These are phyloP conservation scores for Athripsodes cinereus DNA, from an alignment of 2,888 invertebrate species.

Conservation along the genomic window DNA sequence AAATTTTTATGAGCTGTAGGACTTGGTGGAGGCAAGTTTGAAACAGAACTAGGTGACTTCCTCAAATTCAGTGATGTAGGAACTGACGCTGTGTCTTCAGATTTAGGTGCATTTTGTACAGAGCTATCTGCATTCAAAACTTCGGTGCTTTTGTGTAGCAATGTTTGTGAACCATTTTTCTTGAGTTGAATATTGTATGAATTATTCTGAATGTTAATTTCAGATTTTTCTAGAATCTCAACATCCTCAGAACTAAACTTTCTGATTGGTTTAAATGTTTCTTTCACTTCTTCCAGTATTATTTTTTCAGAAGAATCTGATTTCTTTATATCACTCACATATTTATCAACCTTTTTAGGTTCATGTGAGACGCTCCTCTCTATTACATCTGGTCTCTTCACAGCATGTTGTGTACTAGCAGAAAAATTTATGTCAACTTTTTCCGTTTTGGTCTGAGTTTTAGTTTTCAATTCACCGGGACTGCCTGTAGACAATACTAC, in stretches of 20 bases:
- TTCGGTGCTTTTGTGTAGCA: conserved; percentile 25
- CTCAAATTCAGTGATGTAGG: conserved; percentile 20
- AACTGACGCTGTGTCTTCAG: conserved; percentile 13
- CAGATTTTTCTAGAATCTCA: conserved; percentile 39
- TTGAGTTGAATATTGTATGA: conserved; percentile 21
- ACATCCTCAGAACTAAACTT: conserved; percentile 43
- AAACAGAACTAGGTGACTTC: conserved; percentile 13
- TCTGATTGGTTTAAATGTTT: conserved; percentile 30
- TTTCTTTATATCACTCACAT: conserved; percentile 17
- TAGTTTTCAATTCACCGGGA: conserved; percentile 41
- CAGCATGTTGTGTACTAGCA: neutral
- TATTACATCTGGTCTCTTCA: conserved; percentile 13
- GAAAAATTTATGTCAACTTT: conserved; percentile 16
- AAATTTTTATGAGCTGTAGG: conserved; percentile 25
- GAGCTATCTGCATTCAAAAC: conserved; percentile 14
- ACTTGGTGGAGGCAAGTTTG: conserved; percentile 23
- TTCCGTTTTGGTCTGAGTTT: conserved; percentile 15
- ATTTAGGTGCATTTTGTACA: neutral
- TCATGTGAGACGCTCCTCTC: conserved; percentile 25
- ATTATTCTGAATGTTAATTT: conserved; percentile 12
- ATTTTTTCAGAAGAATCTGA: conserved; percentile 23
- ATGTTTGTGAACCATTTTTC: conserved; percentile 22
- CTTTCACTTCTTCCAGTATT: conserved; percentile 17
- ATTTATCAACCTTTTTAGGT: conserved; percentile 21
- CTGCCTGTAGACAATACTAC: conserved; percentile 59